These are phyloP conservation scores for Actenoides lindsayi DNA, from an alignment of 2,113 vertebrate species.

Conservation along the genomic window DNA sequence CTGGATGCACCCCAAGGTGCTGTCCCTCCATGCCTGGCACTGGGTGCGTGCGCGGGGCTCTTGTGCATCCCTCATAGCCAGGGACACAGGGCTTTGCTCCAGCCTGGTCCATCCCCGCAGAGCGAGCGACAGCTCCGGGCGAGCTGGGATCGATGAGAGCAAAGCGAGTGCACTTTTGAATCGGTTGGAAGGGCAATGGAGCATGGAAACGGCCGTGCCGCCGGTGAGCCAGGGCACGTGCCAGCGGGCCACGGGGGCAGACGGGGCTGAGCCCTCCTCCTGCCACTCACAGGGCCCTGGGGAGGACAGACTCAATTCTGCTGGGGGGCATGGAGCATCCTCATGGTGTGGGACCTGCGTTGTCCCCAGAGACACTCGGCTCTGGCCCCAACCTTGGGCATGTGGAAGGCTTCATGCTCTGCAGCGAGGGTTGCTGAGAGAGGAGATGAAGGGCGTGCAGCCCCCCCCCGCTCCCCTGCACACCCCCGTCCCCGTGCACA, in stretches of 20 bases:
- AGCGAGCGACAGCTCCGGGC: background rate
- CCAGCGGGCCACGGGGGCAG: background rate
- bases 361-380: accelerated
- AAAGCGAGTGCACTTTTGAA: slow-evolving; percentile 16
- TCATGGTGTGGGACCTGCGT: background rate
- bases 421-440: background rate
- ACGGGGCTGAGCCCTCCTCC: background rate
- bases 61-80: accelerated
- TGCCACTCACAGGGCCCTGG: accelerated
- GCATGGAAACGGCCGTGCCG: background rate
- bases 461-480: background rate
- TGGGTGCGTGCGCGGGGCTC: accelerated
- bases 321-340: background rate
- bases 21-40: accelerated
- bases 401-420: background rate
- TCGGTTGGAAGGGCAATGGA: slow-evolving; percentile 42
- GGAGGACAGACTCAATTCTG: background rate
- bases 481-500: background rate
- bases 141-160: slow-evolving; percentile 35
- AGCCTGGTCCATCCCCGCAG: accelerated
- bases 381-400: accelerated
- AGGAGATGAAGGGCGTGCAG: background rate
- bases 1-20: background rate
- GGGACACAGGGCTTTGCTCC: background rate
- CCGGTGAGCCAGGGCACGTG: accelerated